These are phyloP conservation scores for Tanypteryx hageni DNA, from an alignment of 2,888 invertebrate genomes.

Conservation along the genomic window DNA sequence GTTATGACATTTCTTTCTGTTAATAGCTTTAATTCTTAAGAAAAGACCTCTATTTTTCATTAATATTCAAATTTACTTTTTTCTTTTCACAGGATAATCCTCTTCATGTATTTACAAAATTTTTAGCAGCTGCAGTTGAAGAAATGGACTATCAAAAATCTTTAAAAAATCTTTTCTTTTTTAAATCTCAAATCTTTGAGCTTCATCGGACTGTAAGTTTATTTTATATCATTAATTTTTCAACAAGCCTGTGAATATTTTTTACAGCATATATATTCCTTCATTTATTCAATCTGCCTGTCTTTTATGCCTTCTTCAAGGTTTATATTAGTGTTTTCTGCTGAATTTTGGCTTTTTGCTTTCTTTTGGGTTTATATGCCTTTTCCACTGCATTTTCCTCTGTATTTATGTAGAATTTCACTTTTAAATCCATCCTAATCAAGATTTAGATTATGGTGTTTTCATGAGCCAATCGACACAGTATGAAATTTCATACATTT, in stretches of 20 bases:
- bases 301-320: not conserved
- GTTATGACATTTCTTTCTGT: not conserved
- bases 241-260: not conserved
- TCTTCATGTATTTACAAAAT: constrained; percentile 79
- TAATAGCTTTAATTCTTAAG: constrained; percentile 19
- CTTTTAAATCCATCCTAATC: too few species aligned
- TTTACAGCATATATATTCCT: not conserved
- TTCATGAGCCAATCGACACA: too few species aligned
- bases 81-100: constrained; percentile 80
- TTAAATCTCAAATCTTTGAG: constrained; percentile 72
- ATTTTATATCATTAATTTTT: not conserved
- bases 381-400: too few species aligned
- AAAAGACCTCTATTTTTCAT: constrained; percentile 70
- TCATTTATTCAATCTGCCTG: not conserved
- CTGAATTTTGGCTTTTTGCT: too few species aligned
- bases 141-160: constrained; percentile 72
- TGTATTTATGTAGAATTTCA: too few species aligned
- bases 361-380: too few species aligned
- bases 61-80: constrained; percentile 53
- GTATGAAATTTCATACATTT: too few species aligned
- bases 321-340: not conserved
- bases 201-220: constrained; percentile 72
- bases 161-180: constrained; percentile 73
- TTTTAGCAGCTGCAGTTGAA: constrained; percentile 76
- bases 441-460: too few species aligned